Percentiles rank a stretch among this genome's conserved stretches.
Conservation (phyloP, 2,113 vertebrate species). For the Phodopus roborovskii region DNA sequence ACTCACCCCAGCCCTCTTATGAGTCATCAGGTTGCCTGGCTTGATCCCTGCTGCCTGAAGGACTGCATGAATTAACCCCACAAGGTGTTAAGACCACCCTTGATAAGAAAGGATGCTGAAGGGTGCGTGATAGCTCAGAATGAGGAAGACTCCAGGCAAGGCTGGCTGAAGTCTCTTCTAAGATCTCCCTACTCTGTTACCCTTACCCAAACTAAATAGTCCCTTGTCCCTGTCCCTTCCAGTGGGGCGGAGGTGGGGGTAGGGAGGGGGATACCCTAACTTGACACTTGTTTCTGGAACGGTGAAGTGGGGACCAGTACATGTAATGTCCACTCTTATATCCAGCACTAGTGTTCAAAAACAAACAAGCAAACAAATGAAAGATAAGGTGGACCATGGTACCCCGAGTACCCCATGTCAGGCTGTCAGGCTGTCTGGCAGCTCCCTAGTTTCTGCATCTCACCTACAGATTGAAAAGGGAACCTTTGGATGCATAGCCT, state of each 20-base stretch:
- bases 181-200: no score
- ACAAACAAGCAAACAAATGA: not conserved
- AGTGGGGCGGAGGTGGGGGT: no score
- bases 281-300: not conserved
- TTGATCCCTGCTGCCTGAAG: rapidly evolving
- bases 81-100: no score
- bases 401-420: rapidly evolving
- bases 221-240: not conserved
- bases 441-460: no score
- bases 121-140: not conserved
- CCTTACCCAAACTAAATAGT: no score
- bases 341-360: rapidly evolving
- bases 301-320: not conserved
- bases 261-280: not conserved
- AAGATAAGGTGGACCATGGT: no score
- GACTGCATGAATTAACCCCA: not conserved
- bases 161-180: not conserved
- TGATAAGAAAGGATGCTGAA: rapidly evolving
- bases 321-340: not conserved
- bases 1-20: no score
- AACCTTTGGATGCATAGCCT: not conserved
- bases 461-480: not conserved
- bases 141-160: not conserved
- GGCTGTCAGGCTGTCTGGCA: no score
- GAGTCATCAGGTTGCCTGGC: not conserved